Percentiles rank a stretch among this genome's conserved stretches.
phyloP scores from a whole-genome alignment of 2,888 invertebrate species.

The Barypeithes pellucidus region DNA sequence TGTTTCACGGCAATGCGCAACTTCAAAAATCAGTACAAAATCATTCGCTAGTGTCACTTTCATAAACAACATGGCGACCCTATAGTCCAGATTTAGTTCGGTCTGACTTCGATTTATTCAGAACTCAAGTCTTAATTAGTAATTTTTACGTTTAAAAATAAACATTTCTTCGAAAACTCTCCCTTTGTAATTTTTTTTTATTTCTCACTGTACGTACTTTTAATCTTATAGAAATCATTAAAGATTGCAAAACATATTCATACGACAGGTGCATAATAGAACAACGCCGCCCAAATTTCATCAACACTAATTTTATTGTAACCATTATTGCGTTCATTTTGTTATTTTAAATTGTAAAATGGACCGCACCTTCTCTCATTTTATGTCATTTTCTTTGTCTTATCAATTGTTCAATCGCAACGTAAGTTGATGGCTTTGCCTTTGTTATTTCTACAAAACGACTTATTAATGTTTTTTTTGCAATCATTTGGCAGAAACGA shows the following conservation, averaged over 20 bases:
- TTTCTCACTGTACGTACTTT: neutral
- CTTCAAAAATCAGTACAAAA: no score
- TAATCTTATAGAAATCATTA: conserved; percentile 16
- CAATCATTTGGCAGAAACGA: neutral
- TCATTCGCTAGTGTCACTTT: no score
- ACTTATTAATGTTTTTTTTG: neutral
- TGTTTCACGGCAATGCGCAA: no score
- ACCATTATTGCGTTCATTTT: conserved; percentile 13
- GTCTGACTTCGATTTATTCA: no score
- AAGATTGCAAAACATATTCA: conserved; percentile 17
- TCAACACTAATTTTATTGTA: conserved; percentile 10
- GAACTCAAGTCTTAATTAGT: no score
- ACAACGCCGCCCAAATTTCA: conserved; percentile 30
- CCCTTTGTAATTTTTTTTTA: neutral
- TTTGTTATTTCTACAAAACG: neutral
- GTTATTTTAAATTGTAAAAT: conserved; percentile 16
- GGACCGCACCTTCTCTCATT: conserved; percentile 16
- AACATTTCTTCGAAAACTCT: no score
- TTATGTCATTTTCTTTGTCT: conserved; percentile 14
- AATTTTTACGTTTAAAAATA: no score
- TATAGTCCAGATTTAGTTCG: no score
- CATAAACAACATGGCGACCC: no score
- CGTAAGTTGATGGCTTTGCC: neutral
- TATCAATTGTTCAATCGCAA: conserved; percentile 5
- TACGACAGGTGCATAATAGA: conserved; percentile 30